Conservation (phyloP, 92 coral and sea anemone genomes). For the Micromussa lordhowensis region DNA sequence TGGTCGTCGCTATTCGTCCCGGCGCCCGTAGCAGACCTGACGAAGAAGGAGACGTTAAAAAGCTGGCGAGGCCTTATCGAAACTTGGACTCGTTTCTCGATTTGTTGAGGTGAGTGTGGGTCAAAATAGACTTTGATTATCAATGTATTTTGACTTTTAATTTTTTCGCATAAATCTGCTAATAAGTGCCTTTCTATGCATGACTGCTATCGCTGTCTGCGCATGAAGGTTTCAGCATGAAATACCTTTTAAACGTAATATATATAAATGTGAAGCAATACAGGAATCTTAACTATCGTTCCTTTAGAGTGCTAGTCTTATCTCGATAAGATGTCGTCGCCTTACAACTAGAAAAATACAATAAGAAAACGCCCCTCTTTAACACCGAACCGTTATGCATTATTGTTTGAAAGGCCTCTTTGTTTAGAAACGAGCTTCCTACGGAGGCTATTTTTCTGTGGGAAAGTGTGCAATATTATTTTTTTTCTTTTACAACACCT, state of each 20-base stretch:
- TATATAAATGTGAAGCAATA: not conserved
- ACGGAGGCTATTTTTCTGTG: not conserved
- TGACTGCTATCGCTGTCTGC: not conserved
- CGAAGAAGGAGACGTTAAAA: slow-evolving; percentile 7
- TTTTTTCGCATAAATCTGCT: not conserved
- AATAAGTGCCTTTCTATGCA: not conserved
- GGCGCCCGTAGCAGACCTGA: slow-evolving; percentile 79
- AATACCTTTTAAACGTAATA: too few relatives aligned
- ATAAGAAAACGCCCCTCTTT: not conserved
- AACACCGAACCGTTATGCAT: not conserved
- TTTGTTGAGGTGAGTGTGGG: slow-evolving; percentile 75
- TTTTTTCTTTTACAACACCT: too few relatives aligned
- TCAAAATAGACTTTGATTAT: not conserved
- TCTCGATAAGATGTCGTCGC: not conserved
- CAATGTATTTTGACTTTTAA: not conserved
- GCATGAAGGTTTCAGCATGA: not conserved
- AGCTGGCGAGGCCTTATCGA: slow-evolving; percentile 70
- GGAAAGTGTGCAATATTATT: not conserved
- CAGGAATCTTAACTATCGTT: not conserved
- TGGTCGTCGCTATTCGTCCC: slow-evolving; percentile 84
- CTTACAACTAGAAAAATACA: not conserved
- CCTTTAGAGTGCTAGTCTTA: not conserved
- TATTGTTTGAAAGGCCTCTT: not conserved
- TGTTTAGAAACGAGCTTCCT: not conserved
- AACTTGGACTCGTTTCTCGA: slow-evolving; percentile 91